Evolutionary conservation across 2,113 vertebrate species (phyloP), one percentile per base, ranked within the genome.

Genomic region (Aphelocoma coerulescens): DNA sequence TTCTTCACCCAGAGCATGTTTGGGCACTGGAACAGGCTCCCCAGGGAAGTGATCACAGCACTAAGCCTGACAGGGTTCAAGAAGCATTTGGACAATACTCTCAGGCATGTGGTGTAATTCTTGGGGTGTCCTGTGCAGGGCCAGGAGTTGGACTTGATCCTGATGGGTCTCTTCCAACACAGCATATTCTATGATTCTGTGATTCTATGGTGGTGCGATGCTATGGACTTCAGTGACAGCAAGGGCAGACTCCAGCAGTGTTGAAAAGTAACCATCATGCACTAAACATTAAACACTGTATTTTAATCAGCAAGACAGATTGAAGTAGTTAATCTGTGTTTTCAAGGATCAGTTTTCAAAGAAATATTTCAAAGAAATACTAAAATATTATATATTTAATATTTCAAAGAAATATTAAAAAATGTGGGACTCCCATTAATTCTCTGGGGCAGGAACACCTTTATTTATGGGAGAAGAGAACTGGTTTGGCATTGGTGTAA

Each of bases 361-460:
- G 26, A 81, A 78, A 44, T 33, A 14, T 52, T 77, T 37, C 35
- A 37, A 37, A 37, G 35, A 37, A 37, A 37, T 37, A 37, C 35
- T 37, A 37, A 37, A 37, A 37, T 37, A 37, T 37, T 37, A 37
- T 37, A 37, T 37, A 37, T 37, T 37, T 37, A 37, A 37, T 37
- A 37, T 89, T 91, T 81, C n/a, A 94, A 85, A 91, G 26, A 81
- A 78, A 44, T 33, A 14, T 49, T 77, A 13, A 61, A 80, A 86
- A 61, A 48, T 13, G 1, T 46, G 16, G 8, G n/a, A 58, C 6
- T 82, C 8, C 1, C 10, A 20, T 51, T 54, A 54, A 16, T 85
- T 69, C 26, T 74, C 26, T 59, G 32, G 20, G 59, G 17, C n/a
- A 89, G 32, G 43, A 94, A 22, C 37, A 37, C 11, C 11, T 81